phyloP scores from a whole-genome alignment of 2,797 vertebrate genomes.

The Coregonus suidteri region DNA sequence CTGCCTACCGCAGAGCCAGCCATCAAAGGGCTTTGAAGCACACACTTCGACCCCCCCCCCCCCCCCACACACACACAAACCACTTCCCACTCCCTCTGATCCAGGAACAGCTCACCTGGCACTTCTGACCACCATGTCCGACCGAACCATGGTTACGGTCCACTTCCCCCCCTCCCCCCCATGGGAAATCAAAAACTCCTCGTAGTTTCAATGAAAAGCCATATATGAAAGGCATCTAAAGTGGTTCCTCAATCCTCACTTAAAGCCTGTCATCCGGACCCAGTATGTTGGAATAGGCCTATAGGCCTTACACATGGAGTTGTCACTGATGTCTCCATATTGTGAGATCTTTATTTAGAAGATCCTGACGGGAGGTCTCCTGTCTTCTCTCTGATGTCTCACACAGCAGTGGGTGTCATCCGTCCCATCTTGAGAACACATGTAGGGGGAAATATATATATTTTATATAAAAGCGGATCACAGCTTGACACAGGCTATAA shows the following conservation, averaged over 20 bases:
- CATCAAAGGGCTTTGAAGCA: slow-evolving; percentile 64
- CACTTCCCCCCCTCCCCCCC: slow-evolving; percentile 22
- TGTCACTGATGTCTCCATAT: neutral
- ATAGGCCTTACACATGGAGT: neutral
- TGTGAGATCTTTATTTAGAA: neutral
- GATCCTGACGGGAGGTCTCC: neutral
- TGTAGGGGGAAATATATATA: slow-evolving; percentile 47
- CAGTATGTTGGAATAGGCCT: neutral
- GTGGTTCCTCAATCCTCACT: neutral
- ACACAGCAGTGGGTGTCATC: slow-evolving; percentile 41
- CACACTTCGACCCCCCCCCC: slow-evolving; percentile 60
- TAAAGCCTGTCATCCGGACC: neutral
- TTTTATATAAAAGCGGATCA: slow-evolving; percentile 52
- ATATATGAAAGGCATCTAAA: neutral
- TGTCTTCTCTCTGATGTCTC: neutral
- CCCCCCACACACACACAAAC: slow-evolving; percentile 14
- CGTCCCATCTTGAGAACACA: slow-evolving; percentile 65
- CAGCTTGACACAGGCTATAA: slow-evolving; percentile 46
- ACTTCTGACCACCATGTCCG: slow-evolving; percentile 24
- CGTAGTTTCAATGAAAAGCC: neutral
- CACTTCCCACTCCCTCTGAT: slow-evolving; percentile 42
- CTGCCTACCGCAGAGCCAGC: slow-evolving; percentile 68
- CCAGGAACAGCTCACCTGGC: slow-evolving; percentile 58
- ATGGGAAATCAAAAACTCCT: slow-evolving; percentile 51
- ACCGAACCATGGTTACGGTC: slow-evolving; percentile 37